These are phyloP conservation scores for Ataeniobius toweri DNA, from an alignment of 2,797 vertebrate genomes.

Conservation along the genomic window DNA sequence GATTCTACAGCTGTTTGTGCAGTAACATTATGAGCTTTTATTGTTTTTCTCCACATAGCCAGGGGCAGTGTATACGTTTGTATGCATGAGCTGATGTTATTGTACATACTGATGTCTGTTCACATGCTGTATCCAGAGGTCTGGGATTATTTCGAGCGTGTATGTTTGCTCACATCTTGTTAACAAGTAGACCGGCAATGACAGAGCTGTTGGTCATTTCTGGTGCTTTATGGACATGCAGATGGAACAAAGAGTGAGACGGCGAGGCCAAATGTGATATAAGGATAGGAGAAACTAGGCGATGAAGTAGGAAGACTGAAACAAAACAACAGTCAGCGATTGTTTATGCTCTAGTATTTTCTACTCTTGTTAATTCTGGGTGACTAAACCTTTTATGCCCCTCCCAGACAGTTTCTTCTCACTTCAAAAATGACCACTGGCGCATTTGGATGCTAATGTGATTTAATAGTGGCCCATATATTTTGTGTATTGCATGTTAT, in stretches of 20 bases:
- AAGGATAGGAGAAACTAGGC: conserved; percentile 4
- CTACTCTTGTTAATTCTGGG: conserved; percentile 30
- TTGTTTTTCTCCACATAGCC: conserved; percentile 2
- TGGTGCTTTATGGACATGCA: conserved; percentile 13
- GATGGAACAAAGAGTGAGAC: conserved; percentile 14
- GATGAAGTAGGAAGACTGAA: conserved; percentile 14
- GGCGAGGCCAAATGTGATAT: conserved; percentile 10
- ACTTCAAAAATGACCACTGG: background rate
- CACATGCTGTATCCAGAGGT: conserved; percentile 20
- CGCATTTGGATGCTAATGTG: background rate
- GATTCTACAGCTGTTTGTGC: conserved; percentile 25
- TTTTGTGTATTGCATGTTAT: background rate
- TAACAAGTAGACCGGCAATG: conserved; percentile 16
- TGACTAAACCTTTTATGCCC: conserved; percentile 45
- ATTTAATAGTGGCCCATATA: background rate
- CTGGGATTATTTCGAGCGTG: conserved; percentile 23
- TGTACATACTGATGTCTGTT: conserved; percentile 18
- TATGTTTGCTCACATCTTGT: conserved; percentile 4
- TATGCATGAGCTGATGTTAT: conserved; percentile 35
- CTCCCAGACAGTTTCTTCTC: conserved; percentile 22
- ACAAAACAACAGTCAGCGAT: conserved; percentile 27
- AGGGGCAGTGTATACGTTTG: conserved; percentile 18
- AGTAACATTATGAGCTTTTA: conserved; percentile 20
- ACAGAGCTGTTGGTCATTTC: conserved; percentile 43
- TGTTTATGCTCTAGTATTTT: conserved; percentile 38